Conservation (phyloP, 2,113 vertebrate species). For the Dendrocopos noguchii region DNA sequence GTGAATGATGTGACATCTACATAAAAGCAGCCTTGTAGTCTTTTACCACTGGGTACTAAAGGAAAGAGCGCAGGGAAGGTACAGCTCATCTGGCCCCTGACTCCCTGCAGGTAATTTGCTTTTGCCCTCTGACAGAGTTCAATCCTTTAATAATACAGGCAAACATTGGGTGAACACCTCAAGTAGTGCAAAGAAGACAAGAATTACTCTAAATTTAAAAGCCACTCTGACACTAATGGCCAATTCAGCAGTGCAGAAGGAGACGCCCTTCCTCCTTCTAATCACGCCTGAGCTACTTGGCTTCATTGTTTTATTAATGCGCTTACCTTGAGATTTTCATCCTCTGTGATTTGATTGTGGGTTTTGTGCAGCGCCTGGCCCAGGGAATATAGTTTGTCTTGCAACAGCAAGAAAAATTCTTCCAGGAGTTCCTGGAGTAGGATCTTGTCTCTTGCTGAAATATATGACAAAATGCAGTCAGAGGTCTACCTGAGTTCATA, state of each 20-base stretch:
- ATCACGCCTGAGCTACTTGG: background rate
- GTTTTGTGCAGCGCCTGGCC: background rate
- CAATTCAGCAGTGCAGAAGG: conserved; percentile 16
- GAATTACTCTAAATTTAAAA: conserved; percentile 54
- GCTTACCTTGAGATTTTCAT: background rate
- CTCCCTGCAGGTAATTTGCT: conserved; percentile 65
- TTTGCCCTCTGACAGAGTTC: conserved; percentile 61
- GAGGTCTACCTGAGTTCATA: background rate
- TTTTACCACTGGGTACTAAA: conserved; percentile 43
- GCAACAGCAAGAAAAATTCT: background rate
- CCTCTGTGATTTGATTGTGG: background rate
- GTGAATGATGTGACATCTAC: conserved; percentile 66
- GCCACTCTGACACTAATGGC: conserved; percentile 35
- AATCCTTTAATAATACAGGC: conserved; percentile 60
- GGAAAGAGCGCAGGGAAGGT: conserved; percentile 36
- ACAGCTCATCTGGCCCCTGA: conserved; percentile 46
- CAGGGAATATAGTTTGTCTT: background rate
- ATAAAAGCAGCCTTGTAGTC: conserved; percentile 60
- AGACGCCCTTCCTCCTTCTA: conserved; percentile 23
- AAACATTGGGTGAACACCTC: conserved; percentile 56
- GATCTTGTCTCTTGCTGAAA: background rate
- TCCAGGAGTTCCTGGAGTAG: background rate
- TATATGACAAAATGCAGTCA: background rate
- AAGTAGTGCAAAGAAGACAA: background rate
- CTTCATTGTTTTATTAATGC: conserved; percentile 10